Conservation (phyloP, 2,888 invertebrate species). For the Aphelenchoides bicaudatus region DNA sequence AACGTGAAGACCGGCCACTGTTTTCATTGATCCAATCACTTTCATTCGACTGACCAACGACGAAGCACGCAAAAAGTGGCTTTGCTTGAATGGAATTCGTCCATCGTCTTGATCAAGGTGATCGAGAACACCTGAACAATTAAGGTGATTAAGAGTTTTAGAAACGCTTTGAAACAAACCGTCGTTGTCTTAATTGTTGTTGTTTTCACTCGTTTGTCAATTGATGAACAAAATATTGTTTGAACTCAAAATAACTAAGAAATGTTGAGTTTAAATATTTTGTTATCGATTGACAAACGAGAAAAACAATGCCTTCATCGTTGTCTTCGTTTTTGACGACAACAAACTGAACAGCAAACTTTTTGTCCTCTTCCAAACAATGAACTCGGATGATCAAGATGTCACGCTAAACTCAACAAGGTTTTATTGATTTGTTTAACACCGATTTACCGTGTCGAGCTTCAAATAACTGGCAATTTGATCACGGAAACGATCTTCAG, state of each 20-base stretch:
- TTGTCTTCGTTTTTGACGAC: slow-evolving; percentile 40
- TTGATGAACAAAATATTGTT: too few species aligned
- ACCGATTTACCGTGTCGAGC: slow-evolving; percentile 23
- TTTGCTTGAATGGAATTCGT: slow-evolving; percentile 21
- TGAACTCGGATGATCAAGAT: slow-evolving; percentile 43
- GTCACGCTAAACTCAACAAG: slow-evolving; percentile 37
- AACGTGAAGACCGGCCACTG: slow-evolving; percentile 45
- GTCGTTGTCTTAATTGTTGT: neutral
- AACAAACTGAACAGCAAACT: slow-evolving; percentile 46
- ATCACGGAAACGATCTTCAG: slow-evolving; percentile 25
- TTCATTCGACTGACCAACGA: slow-evolving; percentile 24
- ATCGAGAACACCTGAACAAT: too few species aligned
- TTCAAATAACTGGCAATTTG: slow-evolving; percentile 22
- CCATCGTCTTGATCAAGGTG: too few species aligned
- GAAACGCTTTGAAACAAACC: neutral
- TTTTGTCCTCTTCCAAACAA: slow-evolving; percentile 40
- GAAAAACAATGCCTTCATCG: too few species aligned
- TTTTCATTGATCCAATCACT: slow-evolving; percentile 41
- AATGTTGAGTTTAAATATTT: too few species aligned
- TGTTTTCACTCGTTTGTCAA: slow-evolving; percentile 6
- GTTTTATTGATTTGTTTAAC: slow-evolving; percentile 4
- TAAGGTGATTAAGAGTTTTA: neutral
- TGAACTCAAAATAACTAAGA: too few species aligned
- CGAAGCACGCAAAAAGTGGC: slow-evolving; percentile 20
- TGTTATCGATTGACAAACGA: too few species aligned